These are phyloP conservation scores for Hemibagrus wyckioides DNA, from an alignment of 2,113 vertebrate genomes.

Conservation along the genomic window DNA sequence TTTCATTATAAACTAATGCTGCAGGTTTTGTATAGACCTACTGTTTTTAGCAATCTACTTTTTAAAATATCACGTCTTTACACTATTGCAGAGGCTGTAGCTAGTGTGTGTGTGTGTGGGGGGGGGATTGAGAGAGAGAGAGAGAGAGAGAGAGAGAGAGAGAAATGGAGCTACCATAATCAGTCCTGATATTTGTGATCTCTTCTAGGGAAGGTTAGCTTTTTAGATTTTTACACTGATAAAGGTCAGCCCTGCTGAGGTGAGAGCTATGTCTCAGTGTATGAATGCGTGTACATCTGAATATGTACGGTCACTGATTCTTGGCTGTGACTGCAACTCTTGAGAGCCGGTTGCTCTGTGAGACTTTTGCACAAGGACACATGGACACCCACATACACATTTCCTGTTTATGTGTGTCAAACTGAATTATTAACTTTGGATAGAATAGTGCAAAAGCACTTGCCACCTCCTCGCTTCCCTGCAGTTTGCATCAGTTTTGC, in stretches of 20 bases:
- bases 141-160: background rate
- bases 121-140: background rate
- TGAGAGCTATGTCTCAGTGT: background rate
- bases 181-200: slow-evolving; percentile 3
- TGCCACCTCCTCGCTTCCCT: background rate
- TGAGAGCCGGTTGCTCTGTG: background rate
- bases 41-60: background rate
- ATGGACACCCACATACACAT: background rate
- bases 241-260: slow-evolving; percentile 16
- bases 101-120: background rate
- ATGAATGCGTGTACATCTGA: background rate
- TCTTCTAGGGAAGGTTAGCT: background rate
- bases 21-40: background rate
- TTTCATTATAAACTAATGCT: background rate
- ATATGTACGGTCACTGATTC: background rate
- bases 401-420: slow-evolving; percentile 16
- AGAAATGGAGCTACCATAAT: background rate
- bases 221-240: slow-evolving; percentile 5
- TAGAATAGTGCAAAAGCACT: background rate
- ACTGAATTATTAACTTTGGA: background rate
- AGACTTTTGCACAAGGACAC: background rate
- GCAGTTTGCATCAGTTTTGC: background rate
- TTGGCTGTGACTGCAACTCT: background rate
- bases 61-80: background rate
- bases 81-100: background rate